Base-by-base conservation (phyloP, 2,113 vertebrate genomes). In the Glaucomys volans region DNA sequence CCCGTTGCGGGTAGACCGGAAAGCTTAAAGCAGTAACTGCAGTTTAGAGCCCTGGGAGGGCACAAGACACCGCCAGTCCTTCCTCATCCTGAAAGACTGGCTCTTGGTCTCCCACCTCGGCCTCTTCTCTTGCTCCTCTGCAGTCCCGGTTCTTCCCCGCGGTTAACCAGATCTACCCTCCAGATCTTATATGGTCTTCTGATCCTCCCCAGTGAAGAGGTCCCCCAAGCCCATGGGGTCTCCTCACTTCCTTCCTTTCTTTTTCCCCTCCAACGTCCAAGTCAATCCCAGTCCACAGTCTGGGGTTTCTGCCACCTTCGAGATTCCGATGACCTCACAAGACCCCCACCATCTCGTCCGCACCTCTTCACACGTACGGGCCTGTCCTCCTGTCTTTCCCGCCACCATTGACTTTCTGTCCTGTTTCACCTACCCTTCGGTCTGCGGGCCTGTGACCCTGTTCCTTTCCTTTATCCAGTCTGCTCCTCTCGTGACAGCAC, bases 321-420 rank as follows among this genome's bases (percentile, higher is more conserved):
- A 83, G 42, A 57, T 69, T 57, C 76, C 40, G 24, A 75, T 22
- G 18, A 30, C 80, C 84, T 87, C 37, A 24, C 75, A 72, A 59
- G n/a, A 69, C 40, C 37, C 40, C 59, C 74, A 13, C 72, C 37
- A 35, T 50, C 66, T 52, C 42, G 75, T 59, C 47, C 24, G 74
- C 37, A 35, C 28, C 42, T 87, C 87, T 84, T 75, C 35, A 47
- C 54, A 22, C 40, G 17, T 16, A 32, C 22, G 32, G 52, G 35
- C 10, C 13, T 80, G 92, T 81, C 94, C 91, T 20, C 91, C 94
- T 26, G 44, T 77, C 82, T 44, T 76, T 88, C 90, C 88, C 67
- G 86, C 72, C 95, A 57, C 11, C 87, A 22, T 59, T 54, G 69
- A 54, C 88, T 84, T 88, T 69, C 66, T 24, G 52, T 67, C 44